A percentile compares a stretch with the other conserved stretches of the same genome.
phyloP scores from a whole-genome alignment of 2,113 vertebrate genomes.

The Ciconia maguari region DNA sequence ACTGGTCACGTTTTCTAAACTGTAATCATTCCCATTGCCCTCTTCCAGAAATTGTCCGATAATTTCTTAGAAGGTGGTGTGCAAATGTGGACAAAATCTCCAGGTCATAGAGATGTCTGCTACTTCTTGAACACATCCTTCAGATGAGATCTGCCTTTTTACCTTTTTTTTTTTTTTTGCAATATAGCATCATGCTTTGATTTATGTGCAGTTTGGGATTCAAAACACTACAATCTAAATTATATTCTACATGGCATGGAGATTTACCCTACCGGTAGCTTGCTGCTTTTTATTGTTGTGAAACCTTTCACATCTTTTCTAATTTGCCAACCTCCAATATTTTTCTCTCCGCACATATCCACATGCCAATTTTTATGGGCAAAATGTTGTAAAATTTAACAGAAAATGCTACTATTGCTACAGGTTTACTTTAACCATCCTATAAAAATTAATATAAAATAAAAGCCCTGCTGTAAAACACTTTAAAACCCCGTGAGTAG shows the following conservation, averaged over 20 bases:
- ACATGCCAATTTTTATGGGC: not conserved
- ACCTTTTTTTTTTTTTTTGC: not conserved
- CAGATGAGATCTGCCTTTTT: not conserved
- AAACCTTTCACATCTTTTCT: not conserved
- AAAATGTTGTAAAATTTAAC: constrained; percentile 23
- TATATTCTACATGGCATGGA: not conserved
- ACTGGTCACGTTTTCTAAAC: not conserved
- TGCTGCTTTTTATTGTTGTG: not conserved
- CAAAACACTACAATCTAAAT: not conserved
- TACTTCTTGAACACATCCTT: not conserved
- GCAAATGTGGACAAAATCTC: not conserved
- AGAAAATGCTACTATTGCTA: constrained; percentile 10
- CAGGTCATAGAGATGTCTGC: not conserved
- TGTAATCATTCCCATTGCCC: not conserved
- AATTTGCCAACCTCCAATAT: not conserved
- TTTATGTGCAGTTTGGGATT: not conserved
- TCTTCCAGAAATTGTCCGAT: not conserved
- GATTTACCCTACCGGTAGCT: not conserved
- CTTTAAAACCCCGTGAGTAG: not conserved
- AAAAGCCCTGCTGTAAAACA: not conserved
- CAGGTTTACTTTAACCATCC: not conserved
- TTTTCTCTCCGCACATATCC: not conserved
- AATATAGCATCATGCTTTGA: not conserved
- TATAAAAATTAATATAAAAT: constrained; percentile 38
- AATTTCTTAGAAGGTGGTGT: not conserved